Evolutionary conservation across 2,888 invertebrate species (phyloP), one percentile per base, ranked within the genome.

Genomic region (Amiota minor): DNA sequence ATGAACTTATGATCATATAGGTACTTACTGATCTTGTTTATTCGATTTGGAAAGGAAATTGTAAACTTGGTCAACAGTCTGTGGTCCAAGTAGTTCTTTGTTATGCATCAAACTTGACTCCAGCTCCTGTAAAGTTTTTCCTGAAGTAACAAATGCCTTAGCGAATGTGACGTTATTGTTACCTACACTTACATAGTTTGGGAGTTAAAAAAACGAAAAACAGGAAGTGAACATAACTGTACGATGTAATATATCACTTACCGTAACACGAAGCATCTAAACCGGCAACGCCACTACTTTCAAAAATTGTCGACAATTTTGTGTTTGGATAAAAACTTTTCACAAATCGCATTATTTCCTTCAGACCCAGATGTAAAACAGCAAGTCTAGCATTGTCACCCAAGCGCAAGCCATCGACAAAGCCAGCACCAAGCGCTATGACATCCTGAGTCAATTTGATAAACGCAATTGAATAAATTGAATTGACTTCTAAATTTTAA

Each of bases 301-400:
- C 98, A 88, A 99, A 96, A 92, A 98, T 98, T 1, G 98, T 99
- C 61, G 95, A 92, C 55, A 97, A 91, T 88, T 96, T 95, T 79
- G 97, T 94, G 67, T 95, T 95, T 0, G 96, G 95, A 89, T 96
- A 97, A 91, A 97, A 97, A 2, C 94, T 93, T 81, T 97, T 95
- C 50, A 97, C 95, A 89, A 98, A 99, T 89, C 96, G 95, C 86
- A 98, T 96, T 96, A 98, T 98, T 91, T 99, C 99, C 96, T 98
- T 98, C 12, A 99, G 92, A 14, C 99, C 98, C 70, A 99, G 91
- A 71, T 99, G 93, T 86, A 99, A 98, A 11, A 98, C 96, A 0
- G 99, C 98, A 2, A 99, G 98, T 89, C 99, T 98, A 9, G 98
- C 98, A 90, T 99, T 99, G 90, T 98, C 98, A 0, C 98, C 99